Percentiles rank a stretch among this genome's conserved stretches.
These are phyloP conservation scores for Nephrotoma flavescens DNA, from an alignment of 2,888 invertebrate species.

Conservation along the genomic window DNA sequence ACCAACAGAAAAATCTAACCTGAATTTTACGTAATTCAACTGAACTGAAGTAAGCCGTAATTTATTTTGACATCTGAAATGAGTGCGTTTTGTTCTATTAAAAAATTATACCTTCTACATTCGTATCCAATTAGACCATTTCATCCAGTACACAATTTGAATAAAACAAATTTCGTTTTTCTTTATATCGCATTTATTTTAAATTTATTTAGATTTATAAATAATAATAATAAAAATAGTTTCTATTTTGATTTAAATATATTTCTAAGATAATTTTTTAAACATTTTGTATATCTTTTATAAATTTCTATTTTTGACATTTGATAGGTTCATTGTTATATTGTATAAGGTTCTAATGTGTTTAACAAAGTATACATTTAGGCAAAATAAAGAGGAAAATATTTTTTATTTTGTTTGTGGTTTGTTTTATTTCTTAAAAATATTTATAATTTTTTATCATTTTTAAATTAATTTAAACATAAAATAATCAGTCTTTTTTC, in stretches of 20 bases:
- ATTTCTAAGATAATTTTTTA: not conserved
- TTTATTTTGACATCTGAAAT: not conserved
- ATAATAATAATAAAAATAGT: not conserved
- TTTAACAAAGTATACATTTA: not conserved
- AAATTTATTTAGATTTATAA: not conserved
- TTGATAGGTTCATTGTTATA: not conserved
- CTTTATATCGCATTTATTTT: not conserved
- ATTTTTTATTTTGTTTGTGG: not conserved
- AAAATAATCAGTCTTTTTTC: not conserved
- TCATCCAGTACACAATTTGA: not conserved
- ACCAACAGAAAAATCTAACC: not conserved
- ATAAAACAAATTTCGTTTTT: not conserved
- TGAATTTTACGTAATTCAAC: constrained; percentile 1
- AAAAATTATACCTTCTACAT: too few relatives aligned
- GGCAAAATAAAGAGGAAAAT: not conserved
- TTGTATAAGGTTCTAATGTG: not conserved
- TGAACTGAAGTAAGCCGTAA: not conserved
- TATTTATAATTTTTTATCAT: not conserved
- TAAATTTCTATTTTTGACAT: not conserved
- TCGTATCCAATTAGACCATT: too few relatives aligned
- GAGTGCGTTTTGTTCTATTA: not conserved
- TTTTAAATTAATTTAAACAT: not conserved
- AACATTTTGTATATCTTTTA: not conserved
- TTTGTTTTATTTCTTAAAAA: not conserved
- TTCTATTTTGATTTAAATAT: not conserved